Percentiles rank a stretch among this genome's conserved stretches.
phyloP scores from a whole-genome alignment of 2,113 vertebrate species.

The Leucopsar rothschildi region DNA sequence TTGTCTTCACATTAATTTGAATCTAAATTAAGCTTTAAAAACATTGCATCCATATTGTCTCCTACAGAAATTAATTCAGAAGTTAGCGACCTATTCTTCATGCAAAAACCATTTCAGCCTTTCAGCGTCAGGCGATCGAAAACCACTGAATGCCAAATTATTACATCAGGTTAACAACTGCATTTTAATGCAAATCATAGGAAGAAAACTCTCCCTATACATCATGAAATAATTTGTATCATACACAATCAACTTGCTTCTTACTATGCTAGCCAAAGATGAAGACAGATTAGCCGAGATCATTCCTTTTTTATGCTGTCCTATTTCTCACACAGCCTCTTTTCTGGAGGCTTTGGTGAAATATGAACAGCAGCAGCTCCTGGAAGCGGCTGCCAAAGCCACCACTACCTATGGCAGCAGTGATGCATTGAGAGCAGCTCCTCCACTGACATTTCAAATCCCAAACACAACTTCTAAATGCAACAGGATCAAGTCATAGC shows the following conservation, averaged over 20 bases:
- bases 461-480: background rate
- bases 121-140: background rate
- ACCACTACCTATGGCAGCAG: background rate
- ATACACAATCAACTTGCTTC: background rate
- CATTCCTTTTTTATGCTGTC: background rate
- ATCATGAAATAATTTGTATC: slow-evolving; percentile 1
- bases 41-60: slow-evolving; percentile 12
- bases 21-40: slow-evolving; percentile 57
- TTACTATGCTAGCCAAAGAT: background rate
- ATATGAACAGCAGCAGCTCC: background rate
- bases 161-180: background rate
- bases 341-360: slow-evolving; percentile 12
- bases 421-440: background rate
- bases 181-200: slow-evolving; percentile 16
- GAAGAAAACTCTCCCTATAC: background rate
- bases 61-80: slow-evolving; percentile 41
- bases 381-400: background rate
- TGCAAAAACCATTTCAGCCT: background rate
- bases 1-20: slow-evolving; percentile 51
- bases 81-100: slow-evolving; percentile 6
- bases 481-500: background rate
- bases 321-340: background rate
- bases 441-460: slow-evolving; percentile 1
- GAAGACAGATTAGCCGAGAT: background rate
- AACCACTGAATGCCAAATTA: slow-evolving; percentile 12